These are phyloP conservation scores for Caenorhabditis sp. DNA, from an alignment of 2,888 invertebrate genomes.

Conservation along the genomic window DNA sequence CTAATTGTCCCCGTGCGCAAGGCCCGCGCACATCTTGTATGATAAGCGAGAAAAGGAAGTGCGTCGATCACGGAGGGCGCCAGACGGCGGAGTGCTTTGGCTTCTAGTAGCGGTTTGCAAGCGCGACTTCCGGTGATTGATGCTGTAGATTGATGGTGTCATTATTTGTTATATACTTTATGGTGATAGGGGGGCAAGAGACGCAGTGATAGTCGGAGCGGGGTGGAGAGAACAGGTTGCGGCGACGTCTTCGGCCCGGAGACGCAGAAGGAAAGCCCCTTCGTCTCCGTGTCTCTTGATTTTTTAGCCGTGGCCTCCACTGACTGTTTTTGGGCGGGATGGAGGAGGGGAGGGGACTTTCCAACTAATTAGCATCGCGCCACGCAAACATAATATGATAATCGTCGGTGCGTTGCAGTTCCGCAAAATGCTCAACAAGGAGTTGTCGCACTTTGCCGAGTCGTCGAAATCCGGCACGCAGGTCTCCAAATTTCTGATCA, in stretches of 20 bases:
- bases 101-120: conserved; percentile 56
- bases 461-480: conserved; percentile 97
- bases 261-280: conserved; percentile 29
- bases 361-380: conserved; percentile 50
- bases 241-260: conserved; percentile 18
- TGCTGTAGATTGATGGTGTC: conserved; percentile 54
- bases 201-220: conserved; percentile 20
- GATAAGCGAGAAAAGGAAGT: conserved; percentile 28
- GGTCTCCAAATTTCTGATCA: conserved; percentile 99
- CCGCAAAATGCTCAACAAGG: conserved; percentile 99
- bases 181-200: conserved; percentile 38
- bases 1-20: not conserved
- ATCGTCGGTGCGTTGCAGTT: conserved; percentile 85
- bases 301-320: conserved; percentile 37
- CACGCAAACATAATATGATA: conserved; percentile 41
- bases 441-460: conserved; percentile 98
- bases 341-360: conserved; percentile 29
- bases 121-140: conserved; percentile 58
- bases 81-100: conserved; percentile 43
- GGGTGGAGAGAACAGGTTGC: conserved; percentile 38
- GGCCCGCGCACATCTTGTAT: conserved; percentile 30
- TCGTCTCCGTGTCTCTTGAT: conserved; percentile 32
- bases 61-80: conserved; percentile 8
- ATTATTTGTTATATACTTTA: conserved; percentile 56
- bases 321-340: conserved; percentile 39